phyloP scores from a whole-genome alignment of 2,113 vertebrate genomes.

The Probosciger aterrimus region DNA sequence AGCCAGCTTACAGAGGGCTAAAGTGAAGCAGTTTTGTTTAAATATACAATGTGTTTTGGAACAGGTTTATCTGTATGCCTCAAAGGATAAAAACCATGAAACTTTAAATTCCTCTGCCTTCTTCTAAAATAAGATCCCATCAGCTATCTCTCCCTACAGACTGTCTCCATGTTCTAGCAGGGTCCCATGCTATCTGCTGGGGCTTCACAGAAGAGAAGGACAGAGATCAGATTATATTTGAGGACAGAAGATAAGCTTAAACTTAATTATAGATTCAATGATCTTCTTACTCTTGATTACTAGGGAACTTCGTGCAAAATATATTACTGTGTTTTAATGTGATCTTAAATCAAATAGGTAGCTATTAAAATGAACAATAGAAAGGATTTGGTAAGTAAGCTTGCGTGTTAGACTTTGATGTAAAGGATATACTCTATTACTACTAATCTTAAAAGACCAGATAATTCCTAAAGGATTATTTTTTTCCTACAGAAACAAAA shows the following conservation, averaged over 20 bases:
- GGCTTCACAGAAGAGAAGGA: neutral
- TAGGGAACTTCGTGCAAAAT: neutral
- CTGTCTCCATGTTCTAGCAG: neutral
- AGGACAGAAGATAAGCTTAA: neutral
- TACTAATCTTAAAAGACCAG: neutral
- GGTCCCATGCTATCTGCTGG: neutral
- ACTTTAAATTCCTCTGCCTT: neutral
- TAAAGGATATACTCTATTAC: neutral
- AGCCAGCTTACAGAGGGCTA: neutral
- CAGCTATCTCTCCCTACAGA: neutral
- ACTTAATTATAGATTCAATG: neutral
- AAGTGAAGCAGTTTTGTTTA: neutral
- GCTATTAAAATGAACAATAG: neutral
- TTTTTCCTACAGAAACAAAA: neutral
- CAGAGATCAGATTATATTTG: neutral
- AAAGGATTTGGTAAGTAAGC: neutral
- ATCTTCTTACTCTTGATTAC: neutral
- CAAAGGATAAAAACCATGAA: neutral
- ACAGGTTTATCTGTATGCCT: neutral
- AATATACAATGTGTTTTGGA: neutral
- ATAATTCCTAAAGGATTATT: neutral
- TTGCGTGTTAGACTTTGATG: neutral
- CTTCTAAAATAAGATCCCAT: neutral
- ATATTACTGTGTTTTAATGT: neutral
- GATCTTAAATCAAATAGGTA: neutral